Conservation (phyloP, 2,113 vertebrate species). For the Polypterus bichir region DNA sequence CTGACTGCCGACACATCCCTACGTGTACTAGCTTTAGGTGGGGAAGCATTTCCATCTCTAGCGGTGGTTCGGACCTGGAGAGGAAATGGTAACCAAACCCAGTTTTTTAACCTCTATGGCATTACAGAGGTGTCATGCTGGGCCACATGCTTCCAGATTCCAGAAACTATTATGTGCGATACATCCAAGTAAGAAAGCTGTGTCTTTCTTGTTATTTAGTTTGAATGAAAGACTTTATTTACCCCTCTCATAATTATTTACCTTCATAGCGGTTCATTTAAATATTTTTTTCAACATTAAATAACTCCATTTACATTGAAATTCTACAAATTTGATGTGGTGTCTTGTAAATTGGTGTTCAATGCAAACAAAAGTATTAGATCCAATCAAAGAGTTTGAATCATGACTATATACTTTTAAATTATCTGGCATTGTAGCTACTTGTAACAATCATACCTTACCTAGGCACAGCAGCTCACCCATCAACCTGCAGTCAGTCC, state of each 20-base stretch:
- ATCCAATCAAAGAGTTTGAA: too few relatives aligned
- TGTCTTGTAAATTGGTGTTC: too few relatives aligned
- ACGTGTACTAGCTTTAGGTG: conserved; percentile 78
- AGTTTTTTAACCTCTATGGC: conserved; percentile 83
- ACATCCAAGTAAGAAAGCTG: conserved; percentile 25
- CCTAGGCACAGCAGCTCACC: too few relatives aligned
- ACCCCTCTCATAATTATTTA: neutral
- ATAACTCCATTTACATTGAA: too few relatives aligned
- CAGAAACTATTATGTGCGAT: conserved; percentile 44
- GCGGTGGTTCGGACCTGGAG: conserved; percentile 65
- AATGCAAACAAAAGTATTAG: too few relatives aligned
- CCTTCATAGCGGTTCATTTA: too few relatives aligned
- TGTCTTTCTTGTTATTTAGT: neutral
- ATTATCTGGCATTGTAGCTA: too few relatives aligned
- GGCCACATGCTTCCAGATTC: conserved; percentile 71
- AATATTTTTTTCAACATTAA: too few relatives aligned
- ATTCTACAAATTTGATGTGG: too few relatives aligned
- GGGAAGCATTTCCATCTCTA: conserved; percentile 69
- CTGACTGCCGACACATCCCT: conserved; percentile 62
- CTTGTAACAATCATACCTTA: too few relatives aligned
- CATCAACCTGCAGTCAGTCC: too few relatives aligned
- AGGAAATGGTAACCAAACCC: conserved; percentile 65
- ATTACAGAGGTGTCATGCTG: conserved; percentile 94
- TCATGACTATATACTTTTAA: too few relatives aligned
- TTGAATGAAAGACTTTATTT: neutral